Evolutionary conservation across 2,797 vertebrate species (phyloP), one percentile per base, ranked within the genome.

Genomic region (Channa striata): DNA sequence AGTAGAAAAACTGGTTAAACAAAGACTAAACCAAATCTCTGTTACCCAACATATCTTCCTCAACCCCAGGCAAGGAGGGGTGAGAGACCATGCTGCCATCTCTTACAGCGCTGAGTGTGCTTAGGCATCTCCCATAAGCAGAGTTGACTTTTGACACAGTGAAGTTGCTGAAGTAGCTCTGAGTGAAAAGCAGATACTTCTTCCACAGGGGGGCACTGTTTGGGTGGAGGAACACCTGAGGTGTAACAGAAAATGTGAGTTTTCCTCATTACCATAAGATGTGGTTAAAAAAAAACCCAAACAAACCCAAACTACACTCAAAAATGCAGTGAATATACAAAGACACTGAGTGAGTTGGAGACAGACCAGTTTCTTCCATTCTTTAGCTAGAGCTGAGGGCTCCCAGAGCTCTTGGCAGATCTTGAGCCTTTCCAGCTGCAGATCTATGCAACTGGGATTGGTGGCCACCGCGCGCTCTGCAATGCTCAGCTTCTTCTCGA

Each of bases 51-150:
- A 97, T 94, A 58, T 95, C 94, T 59, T 94, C 95, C 20, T 98
- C 95, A 0, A 92, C 95, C 77, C 95, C 95, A 1, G 98, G 96
- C 72, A 96, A 78, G 0, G 92, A 87, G 0, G 95, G 94, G 76
- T 99, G 98, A 4, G 98, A 99, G 1, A 96, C 81, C 94, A 99
- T 96, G 88, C 94, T 96, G 74, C 97, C 97, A 0, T 99, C 98
- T 25, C 89, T 93, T 3, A 98, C 96, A 0, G 96, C 96, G 17
- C 96, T 94, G 84, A 99, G 80, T 0, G 95, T 98, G 77, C 95
- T 97, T 68, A 99, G 91, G 90, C 97, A 98, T 79, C 98, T 99
- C 30, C 98, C 96, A 0, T 97, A 99, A 0, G 96, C 92, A 13
- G 82, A 69, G 72, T 94, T 96, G 61, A 99, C 94, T 87, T 95